phyloP scores from a whole-genome alignment of 2,888 invertebrate species.

The Pollenia angustigena region DNA sequence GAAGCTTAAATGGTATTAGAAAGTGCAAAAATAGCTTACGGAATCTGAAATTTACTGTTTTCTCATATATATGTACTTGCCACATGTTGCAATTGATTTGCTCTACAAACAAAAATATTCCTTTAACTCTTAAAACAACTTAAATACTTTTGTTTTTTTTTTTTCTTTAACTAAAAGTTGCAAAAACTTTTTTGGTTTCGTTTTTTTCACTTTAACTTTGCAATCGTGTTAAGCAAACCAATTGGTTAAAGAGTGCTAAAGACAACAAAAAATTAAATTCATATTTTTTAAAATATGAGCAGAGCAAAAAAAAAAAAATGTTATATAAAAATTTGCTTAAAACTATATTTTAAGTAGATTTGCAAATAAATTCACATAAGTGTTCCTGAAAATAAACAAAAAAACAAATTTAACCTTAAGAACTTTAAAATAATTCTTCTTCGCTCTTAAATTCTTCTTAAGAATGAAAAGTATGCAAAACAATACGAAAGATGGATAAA shows the following conservation, averaged over 20 bases:
- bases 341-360: constrained; percentile 69
- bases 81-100: too few relatives aligned
- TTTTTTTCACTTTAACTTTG: neutral
- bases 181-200: too few relatives aligned
- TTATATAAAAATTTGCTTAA: constrained; percentile 30
- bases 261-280: constrained; percentile 4
- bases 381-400: constrained; percentile 7
- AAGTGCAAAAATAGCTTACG: too few relatives aligned
- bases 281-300: constrained; percentile 23
- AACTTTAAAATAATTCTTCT: constrained; percentile 44
- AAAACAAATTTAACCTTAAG: constrained; percentile 33
- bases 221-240: constrained; percentile 24
- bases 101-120: neutral
- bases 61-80: too few relatives aligned
- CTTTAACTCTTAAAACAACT: too few relatives aligned
- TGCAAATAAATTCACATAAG: constrained; percentile 68
- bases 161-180: too few relatives aligned
- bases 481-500: neutral
- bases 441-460: neutral
- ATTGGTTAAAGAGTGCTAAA: neutral
- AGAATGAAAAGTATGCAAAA: constrained; percentile 3
- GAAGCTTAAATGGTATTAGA: too few relatives aligned
- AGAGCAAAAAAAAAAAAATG: constrained; percentile 28
- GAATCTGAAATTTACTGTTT: too few relatives aligned
- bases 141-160: too few relatives aligned